Evolutionary conservation across 2,113 vertebrate species (phyloP).

Genomic region (Rhinopithecus roxellana): DNA sequence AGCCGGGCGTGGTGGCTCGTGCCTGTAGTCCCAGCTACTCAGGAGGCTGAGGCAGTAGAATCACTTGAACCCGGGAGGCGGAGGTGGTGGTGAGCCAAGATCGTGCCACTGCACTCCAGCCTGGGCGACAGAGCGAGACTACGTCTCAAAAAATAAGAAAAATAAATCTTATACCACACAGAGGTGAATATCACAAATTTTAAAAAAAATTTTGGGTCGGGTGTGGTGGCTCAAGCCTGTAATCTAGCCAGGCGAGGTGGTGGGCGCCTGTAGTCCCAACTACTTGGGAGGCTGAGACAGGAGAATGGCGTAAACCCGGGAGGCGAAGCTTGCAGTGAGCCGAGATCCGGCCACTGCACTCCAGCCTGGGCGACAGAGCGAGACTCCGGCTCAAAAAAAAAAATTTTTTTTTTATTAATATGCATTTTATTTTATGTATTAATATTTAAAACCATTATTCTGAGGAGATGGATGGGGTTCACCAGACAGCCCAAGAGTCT

Average conservation of each 20-base stretch:
- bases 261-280: too few species aligned
- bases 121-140: not conserved
- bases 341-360: too few species aligned
- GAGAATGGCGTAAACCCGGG: too few species aligned
- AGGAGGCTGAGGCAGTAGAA: not conserved
- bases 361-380: too few species aligned
- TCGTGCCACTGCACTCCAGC: not conserved
- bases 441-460: not conserved
- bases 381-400: too few species aligned
- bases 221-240: too few species aligned
- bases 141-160: not conserved
- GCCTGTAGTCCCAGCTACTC: not conserved
- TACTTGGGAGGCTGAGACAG: too few species aligned
- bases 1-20: not conserved
- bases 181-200: not conserved
- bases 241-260: too few species aligned
- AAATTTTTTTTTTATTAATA: not conserved
- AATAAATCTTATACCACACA: not conserved
- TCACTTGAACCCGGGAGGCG: too few species aligned
- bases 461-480: not conserved
- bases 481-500: not conserved
- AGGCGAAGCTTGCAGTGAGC: too few species aligned
- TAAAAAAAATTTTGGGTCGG: not conserved
- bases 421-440: slow-evolving; percentile 24
- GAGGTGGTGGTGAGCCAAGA: too few species aligned